Conservation (phyloP, 2,888 invertebrate species). For the Diarsia rubi region DNA sequence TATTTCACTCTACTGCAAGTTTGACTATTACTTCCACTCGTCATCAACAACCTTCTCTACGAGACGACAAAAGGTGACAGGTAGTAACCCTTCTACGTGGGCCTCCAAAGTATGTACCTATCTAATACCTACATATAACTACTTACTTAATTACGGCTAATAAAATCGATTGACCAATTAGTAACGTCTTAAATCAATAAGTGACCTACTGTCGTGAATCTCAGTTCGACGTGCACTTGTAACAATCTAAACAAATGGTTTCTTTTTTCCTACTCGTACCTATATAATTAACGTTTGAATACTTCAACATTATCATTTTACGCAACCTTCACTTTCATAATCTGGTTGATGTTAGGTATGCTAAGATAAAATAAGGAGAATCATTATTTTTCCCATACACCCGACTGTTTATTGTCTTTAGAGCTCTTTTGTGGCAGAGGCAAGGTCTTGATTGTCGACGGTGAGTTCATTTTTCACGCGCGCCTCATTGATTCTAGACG, state of each 20-base stretch:
- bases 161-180: slow-evolving; percentile 16
- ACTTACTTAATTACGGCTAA: neutral
- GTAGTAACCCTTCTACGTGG: too few relatives aligned
- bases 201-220: neutral
- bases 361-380: neutral
- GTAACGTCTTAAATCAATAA: slow-evolving; percentile 20
- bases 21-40: too few relatives aligned
- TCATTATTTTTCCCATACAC: neutral
- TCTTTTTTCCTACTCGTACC: slow-evolving; percentile 14
- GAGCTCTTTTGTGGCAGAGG: neutral
- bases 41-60: too few relatives aligned
- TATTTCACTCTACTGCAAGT: too few relatives aligned
- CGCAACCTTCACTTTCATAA: slow-evolving; percentile 25
- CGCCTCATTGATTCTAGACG: too few relatives aligned
- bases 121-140: neutral
- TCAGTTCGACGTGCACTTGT: neutral
- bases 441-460: too few relatives aligned
- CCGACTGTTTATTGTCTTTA: neutral
- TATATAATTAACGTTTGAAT: slow-evolving; percentile 11
- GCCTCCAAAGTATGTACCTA: too few relatives aligned
- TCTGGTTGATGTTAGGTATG: slow-evolving; percentile 7
- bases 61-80: too few relatives aligned
- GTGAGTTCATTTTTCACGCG: too few relatives aligned
- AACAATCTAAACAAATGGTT: slow-evolving; percentile 1
- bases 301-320: slow-evolving; percentile 2